These are phyloP conservation scores for Australoheros facetus DNA, from an alignment of 2,797 vertebrate genomes.

Conservation along the genomic window DNA sequence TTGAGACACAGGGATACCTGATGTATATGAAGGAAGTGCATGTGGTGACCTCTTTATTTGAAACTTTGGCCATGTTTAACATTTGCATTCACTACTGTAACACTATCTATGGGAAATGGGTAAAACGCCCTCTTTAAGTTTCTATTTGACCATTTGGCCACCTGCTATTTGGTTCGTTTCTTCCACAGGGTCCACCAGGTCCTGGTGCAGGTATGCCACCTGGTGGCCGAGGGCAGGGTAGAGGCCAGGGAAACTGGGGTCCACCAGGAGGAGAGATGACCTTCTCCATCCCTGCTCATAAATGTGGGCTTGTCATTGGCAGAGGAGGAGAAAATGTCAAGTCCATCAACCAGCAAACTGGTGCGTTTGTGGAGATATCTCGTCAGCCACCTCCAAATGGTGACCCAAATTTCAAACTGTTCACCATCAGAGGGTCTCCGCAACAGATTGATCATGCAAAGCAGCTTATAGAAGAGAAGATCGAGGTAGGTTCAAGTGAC, in stretches of 20 bases:
- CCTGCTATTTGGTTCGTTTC: neutral
- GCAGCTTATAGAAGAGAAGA: constrained; percentile 97
- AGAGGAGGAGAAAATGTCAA: constrained; percentile 94
- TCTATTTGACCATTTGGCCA: neutral
- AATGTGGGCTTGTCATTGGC: constrained; percentile 94
- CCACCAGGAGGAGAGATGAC: constrained; percentile 92
- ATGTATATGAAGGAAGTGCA: neutral
- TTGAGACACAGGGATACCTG: neutral
- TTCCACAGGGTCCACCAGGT: constrained; percentile 86
- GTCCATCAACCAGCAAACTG: constrained; percentile 95
- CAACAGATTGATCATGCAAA: constrained; percentile 97
- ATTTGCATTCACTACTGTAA: no score
- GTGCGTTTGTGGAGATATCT: constrained; percentile 94
- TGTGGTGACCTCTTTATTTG: neutral
- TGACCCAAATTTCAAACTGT: constrained; percentile 95
- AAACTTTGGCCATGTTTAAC: neutral
- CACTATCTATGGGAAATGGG: no score
- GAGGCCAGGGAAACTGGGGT: constrained; percentile 87
- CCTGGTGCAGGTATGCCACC: constrained; percentile 87
- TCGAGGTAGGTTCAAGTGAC: constrained; percentile 82
- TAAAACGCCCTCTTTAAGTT: neutral
- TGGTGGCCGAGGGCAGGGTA: constrained; percentile 80
- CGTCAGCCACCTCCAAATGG: constrained; percentile 92
- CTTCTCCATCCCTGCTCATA: constrained; percentile 94
- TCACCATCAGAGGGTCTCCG: constrained; percentile 90